These are phyloP conservation scores for Donacobius atricapilla DNA, from an alignment of 2,113 vertebrate genomes.

Conservation along the genomic window DNA sequence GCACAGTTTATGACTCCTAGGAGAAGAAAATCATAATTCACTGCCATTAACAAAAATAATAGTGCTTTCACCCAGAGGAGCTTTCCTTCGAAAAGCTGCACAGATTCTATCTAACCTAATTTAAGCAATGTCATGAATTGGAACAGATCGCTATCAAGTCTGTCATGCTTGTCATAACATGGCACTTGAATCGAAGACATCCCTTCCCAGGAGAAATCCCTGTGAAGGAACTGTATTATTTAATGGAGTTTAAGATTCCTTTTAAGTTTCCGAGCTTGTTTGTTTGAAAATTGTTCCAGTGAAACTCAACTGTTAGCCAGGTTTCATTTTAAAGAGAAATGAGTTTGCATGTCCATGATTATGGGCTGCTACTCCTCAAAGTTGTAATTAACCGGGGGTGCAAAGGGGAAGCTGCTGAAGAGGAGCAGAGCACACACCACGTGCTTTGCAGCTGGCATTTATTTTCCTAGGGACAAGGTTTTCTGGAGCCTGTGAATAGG, in stretches of 20 bases:
- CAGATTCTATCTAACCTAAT: conserved; percentile 71
- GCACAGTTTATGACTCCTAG: conserved; percentile 42
- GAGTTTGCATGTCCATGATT: not conserved
- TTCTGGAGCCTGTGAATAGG: not conserved
- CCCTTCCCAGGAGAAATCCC: conserved; percentile 71
- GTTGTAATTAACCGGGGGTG: conserved; percentile 29
- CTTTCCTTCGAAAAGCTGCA: conserved; percentile 43
- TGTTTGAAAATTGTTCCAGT: conserved; percentile 54
- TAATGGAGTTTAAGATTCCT: conserved; percentile 69
- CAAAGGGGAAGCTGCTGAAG: not conserved
- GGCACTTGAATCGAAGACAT: conserved; percentile 73
- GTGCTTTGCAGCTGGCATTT: not conserved
- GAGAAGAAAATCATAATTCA: conserved; percentile 69
- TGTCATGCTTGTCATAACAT: conserved; percentile 80
- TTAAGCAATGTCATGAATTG: conserved; percentile 75
- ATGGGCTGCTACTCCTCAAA: not conserved
- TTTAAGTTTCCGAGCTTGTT: conserved; percentile 64
- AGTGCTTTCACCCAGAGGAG: conserved; percentile 51
- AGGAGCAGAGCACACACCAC: not conserved
- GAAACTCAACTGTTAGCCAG: conserved; percentile 16
- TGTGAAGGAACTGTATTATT: conserved; percentile 67
- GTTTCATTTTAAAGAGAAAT: conserved; percentile 42
- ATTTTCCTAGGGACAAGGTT: not conserved
- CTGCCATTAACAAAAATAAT: conserved; percentile 73
- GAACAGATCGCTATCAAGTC: conserved; percentile 75